Conservation (phyloP, 92 coral and sea anemone species). For the Micromussa lordhowensis region DNA sequence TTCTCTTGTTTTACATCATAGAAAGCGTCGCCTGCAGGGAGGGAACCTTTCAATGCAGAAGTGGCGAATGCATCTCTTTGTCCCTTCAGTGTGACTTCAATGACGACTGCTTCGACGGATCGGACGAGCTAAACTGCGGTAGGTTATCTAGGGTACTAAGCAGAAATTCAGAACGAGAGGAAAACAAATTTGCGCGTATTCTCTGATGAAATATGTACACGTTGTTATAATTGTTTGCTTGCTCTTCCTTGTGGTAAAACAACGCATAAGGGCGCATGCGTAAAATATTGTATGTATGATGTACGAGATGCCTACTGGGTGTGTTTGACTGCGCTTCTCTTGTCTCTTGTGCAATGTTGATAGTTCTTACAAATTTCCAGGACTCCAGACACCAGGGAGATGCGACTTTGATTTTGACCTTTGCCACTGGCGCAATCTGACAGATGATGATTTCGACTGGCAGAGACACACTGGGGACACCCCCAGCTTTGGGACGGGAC, state of each 20-base stretch:
- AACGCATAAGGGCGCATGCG: neutral
- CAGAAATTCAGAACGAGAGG: too few relatives aligned
- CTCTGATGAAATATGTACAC: too few relatives aligned
- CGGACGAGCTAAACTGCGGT: conserved; percentile 86
- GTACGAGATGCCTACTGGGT: too few relatives aligned
- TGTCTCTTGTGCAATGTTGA: neutral
- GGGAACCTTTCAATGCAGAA: conserved; percentile 65
- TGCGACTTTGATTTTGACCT: conserved; percentile 82
- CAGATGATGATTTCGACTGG: conserved; percentile 89
- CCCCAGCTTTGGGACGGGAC: conserved; percentile 75
- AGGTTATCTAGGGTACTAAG: neutral
- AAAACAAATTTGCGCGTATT: too few relatives aligned
- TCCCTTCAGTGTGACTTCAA: conserved; percentile 74
- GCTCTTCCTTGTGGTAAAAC: neutral
- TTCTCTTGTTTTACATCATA: neutral
- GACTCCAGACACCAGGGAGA: conserved; percentile 73
- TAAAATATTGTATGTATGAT: neutral
- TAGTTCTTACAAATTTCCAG: conserved; percentile 33
- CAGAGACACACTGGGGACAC: conserved; percentile 65
- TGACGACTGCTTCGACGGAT: conserved; percentile 78
- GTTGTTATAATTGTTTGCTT: too few relatives aligned
- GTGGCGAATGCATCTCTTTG: conserved; percentile 74
- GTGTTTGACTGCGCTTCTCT: neutral
- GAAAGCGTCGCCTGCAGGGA: conserved; percentile 69
- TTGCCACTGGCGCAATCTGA: conserved; percentile 84